phyloP scores from a whole-genome alignment of 23 tunicate species.

The Clavelina lepadiformis region DNA sequence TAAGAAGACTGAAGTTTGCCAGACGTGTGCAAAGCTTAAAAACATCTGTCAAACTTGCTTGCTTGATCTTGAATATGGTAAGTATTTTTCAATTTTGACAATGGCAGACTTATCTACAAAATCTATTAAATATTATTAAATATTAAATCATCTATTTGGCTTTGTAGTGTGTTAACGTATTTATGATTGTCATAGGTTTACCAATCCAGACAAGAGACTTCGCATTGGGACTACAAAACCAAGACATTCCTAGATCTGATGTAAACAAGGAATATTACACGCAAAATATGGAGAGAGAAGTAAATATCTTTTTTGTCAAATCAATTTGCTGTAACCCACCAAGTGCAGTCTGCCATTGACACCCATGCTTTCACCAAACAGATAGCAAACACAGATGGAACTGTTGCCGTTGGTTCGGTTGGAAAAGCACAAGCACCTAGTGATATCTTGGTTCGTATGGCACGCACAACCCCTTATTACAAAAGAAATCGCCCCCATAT shows the following conservation, averaged over 20 bases:
- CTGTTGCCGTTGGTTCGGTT: slow-evolving; percentile 86
- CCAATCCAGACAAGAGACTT: slow-evolving; percentile 93
- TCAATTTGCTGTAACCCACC: no score
- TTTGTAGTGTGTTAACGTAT: neutral
- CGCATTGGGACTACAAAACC: slow-evolving; percentile 84
- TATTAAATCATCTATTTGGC: neutral
- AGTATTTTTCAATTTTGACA: neutral
- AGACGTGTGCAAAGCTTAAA: slow-evolving; percentile 95
- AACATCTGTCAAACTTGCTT: slow-evolving; percentile 98
- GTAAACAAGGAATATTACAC: slow-evolving; percentile 97
- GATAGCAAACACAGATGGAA: slow-evolving; percentile 97
- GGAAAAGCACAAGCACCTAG: slow-evolving; percentile 83
- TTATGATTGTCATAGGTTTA: slow-evolving; percentile 24
- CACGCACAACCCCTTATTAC: slow-evolving; percentile 90
- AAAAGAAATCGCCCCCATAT: slow-evolving; percentile 96
- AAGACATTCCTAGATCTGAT: slow-evolving; percentile 90
- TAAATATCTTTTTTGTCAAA: neutral
- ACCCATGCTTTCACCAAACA: slow-evolving; percentile 12
- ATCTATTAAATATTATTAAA: neutral
- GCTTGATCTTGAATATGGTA: slow-evolving; percentile 94
- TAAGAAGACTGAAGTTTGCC: slow-evolving; percentile 99
- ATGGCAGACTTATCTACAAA: neutral
- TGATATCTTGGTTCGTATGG: slow-evolving; percentile 67
- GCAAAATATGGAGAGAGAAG: slow-evolving; percentile 94
- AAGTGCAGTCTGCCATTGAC: neutral